Evolutionary conservation across 2,888 invertebrate species (phyloP).

Genomic region (Cephus rjabovi): DNA sequence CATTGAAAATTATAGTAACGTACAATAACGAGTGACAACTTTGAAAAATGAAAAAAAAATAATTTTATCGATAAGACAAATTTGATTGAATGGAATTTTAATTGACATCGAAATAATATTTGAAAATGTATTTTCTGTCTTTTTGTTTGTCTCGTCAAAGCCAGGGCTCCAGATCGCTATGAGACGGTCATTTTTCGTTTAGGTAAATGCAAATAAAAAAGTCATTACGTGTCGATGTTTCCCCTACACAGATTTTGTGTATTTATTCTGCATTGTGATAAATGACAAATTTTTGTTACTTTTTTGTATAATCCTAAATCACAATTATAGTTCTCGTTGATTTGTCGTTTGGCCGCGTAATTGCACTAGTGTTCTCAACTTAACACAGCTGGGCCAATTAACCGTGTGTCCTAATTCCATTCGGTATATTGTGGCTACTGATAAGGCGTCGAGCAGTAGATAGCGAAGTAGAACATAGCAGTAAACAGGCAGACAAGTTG

Average conservation of each 20-base stretch:
- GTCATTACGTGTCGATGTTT: slow-evolving; percentile 21
- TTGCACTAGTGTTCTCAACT: no score
- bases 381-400: neutral
- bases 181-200: slow-evolving; percentile 63
- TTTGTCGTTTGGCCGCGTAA: neutral
- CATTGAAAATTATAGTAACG: neutral
- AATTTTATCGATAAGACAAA: neutral
- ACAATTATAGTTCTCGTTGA: neutral
- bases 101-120: neutral
- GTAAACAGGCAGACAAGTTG: neutral
- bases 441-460: neutral
- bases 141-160: slow-evolving; percentile 46
- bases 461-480: neutral
- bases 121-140: slow-evolving; percentile 25
- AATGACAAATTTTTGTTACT: neutral
- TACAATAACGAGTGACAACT: neutral
- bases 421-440: neutral
- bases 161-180: slow-evolving; percentile 64
- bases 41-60: neutral
- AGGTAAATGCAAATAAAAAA: slow-evolving; percentile 57
- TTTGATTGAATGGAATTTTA: neutral
- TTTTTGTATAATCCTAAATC: neutral
- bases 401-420: neutral
- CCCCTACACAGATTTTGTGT: neutral
- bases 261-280: neutral